These are phyloP conservation scores for Oscheius myriophilus DNA, from an alignment of 2,888 invertebrate species.

Conservation along the genomic window DNA sequence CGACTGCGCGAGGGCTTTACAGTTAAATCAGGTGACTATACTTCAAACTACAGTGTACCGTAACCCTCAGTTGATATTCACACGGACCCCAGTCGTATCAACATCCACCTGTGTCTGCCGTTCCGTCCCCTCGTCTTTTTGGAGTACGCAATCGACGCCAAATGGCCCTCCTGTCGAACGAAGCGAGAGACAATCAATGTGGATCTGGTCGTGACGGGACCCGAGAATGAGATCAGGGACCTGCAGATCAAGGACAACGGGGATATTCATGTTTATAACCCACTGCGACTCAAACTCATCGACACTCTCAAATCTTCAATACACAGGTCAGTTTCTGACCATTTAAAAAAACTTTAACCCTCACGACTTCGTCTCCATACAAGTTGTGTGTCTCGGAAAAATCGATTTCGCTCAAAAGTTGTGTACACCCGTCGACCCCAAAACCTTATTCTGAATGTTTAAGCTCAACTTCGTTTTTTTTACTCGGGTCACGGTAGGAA, in stretches of 20 bases:
- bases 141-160: slow-evolving; percentile 77
- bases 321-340: background rate
- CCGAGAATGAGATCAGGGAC: slow-evolving; percentile 81
- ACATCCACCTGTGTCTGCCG: slow-evolving; percentile 79
- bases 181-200: slow-evolving; percentile 41
- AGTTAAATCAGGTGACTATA: slow-evolving; percentile 73
- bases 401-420: too few relatives aligned
- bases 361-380: too few relatives aligned
- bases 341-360: too few relatives aligned
- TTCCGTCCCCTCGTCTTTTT: slow-evolving; percentile 81
- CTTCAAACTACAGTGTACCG: background rate
- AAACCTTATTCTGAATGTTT: too few relatives aligned
- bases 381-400: too few relatives aligned
- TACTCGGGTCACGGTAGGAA: too few relatives aligned
- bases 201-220: slow-evolving; percentile 56
- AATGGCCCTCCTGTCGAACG: slow-evolving; percentile 41
- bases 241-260: slow-evolving; percentile 70
- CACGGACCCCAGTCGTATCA: slow-evolving; percentile 74
- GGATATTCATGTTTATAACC: background rate
- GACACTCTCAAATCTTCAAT: background rate
- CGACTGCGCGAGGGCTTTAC: slow-evolving; percentile 83
- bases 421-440: too few relatives aligned
- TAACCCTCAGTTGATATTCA: slow-evolving; percentile 27
- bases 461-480: too few relatives aligned
- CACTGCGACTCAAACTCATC: slow-evolving; percentile 9